These are phyloP conservation scores for Pluvialis apricaria DNA, from an alignment of 2,113 vertebrate genomes.

Conservation along the genomic window DNA sequence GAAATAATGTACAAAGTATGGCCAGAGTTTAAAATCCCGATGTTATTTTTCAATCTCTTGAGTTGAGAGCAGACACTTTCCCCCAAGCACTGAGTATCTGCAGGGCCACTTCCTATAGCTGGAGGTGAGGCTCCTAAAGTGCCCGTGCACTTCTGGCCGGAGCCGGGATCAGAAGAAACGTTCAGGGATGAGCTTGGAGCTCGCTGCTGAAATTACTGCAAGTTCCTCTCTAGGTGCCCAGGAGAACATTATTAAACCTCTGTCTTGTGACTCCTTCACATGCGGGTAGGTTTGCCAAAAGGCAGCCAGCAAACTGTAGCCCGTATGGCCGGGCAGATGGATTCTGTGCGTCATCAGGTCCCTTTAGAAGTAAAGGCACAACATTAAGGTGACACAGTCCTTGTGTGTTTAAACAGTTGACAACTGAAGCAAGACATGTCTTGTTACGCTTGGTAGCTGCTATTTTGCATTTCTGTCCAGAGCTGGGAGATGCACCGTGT, in stretches of 20 bases:
- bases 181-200: neutral
- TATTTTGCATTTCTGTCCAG: neutral
- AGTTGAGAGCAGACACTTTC: neutral
- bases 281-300: neutral
- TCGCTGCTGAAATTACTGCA: neutral
- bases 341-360: neutral
- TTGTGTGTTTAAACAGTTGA: neutral
- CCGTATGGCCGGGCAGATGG: neutral
- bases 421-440: neutral
- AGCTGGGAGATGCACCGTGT: neutral
- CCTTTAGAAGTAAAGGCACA: neutral
- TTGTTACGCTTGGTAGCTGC: neutral
- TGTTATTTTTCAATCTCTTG: neutral
- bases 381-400: neutral
- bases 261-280: neutral
- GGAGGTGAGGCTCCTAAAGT: neutral
- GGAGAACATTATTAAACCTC: neutral
- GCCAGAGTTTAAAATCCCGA: neutral
- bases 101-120: neutral
- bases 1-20: neutral
- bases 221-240: neutral
- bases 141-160: neutral
- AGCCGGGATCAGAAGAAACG: fast-evolving
- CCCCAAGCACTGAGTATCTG: too few relatives aligned
- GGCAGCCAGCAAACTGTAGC: neutral